phyloP scores from a whole-genome alignment of 2,113 vertebrate species.

The Aleadryas rufinucha region DNA sequence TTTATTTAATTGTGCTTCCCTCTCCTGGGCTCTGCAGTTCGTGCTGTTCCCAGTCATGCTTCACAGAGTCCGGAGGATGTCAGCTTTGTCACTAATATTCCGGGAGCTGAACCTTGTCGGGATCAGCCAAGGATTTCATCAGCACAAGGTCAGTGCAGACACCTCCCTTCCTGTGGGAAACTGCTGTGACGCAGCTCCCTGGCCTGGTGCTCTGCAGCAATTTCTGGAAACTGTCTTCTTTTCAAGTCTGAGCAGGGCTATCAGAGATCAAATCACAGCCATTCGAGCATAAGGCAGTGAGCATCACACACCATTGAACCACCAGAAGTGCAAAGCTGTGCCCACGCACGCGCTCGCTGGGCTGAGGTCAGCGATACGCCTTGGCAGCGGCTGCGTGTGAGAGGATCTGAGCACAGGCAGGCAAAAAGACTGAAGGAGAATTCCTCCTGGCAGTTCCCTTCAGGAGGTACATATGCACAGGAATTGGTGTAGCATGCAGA shows the following conservation, averaged over 20 bases:
- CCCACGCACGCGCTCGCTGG: accelerated
- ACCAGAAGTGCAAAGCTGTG: neutral
- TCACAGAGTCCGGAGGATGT: neutral
- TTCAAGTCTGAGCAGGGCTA: neutral
- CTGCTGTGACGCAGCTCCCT: neutral
- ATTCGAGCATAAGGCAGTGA: neutral
- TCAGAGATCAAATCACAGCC: neutral
- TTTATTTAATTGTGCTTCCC: neutral
- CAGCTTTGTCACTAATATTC: slow-evolving; percentile 13
- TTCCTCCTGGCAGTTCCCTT: neutral
- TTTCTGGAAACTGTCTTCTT: neutral
- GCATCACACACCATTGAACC: neutral
- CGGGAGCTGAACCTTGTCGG: slow-evolving; percentile 6
- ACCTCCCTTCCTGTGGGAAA: slow-evolving; percentile 45
- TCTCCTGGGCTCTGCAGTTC: neutral
- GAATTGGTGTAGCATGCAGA: neutral
- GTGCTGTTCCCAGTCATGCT: slow-evolving; percentile 24
- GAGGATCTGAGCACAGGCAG: neutral
- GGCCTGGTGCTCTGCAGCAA: neutral
- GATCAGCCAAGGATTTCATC: slow-evolving; percentile 50
- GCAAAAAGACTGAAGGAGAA: neutral
- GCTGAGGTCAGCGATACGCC: neutral
- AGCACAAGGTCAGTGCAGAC: slow-evolving; percentile 33
- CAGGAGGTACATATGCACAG: neutral
- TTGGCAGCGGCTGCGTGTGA: neutral